These are phyloP conservation scores for Drosophila sp. DNA, from an alignment of 1,140 invertebrate genomes.

Conservation along the genomic window DNA sequence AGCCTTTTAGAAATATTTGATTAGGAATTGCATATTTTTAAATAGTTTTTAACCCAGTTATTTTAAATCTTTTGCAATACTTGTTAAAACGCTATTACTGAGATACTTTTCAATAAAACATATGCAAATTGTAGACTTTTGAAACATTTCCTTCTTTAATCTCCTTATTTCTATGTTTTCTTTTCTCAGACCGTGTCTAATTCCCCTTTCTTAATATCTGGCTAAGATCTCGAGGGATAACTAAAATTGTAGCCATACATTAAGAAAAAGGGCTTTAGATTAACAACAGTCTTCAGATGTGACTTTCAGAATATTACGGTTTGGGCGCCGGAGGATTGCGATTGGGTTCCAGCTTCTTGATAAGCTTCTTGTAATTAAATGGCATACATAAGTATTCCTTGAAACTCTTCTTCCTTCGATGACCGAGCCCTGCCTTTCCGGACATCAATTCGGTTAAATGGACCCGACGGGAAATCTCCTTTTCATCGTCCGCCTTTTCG, in stretches of 20 bases:
- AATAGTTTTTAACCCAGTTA: too few relatives aligned
- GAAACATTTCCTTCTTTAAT: neutral
- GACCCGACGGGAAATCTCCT: neutral
- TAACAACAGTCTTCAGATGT: too few relatives aligned
- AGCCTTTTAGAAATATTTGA: too few relatives aligned
- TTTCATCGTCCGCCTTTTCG: neutral
- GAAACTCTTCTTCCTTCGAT: conserved; percentile 3
- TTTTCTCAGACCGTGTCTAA: neutral
- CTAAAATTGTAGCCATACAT: neutral
- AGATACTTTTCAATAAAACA: too few relatives aligned
- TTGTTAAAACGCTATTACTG: too few relatives aligned
- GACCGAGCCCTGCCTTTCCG: neutral
- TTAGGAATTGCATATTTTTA: too few relatives aligned
- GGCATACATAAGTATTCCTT: neutral
- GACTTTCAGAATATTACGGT: too few relatives aligned
- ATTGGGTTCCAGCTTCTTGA: neutral
- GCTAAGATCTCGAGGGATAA: neutral
- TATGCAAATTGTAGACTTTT: neutral
- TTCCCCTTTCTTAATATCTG: neutral
- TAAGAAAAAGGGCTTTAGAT: neutral
- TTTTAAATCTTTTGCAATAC: too few relatives aligned
- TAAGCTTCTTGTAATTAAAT: neutral
- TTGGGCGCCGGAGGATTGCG: neutral
- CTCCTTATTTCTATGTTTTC: neutral
- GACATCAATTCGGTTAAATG: neutral